Evolutionary conservation across 2,113 vertebrate genomes (phyloP).

Genomic region (Apteryx owenii): DNA sequence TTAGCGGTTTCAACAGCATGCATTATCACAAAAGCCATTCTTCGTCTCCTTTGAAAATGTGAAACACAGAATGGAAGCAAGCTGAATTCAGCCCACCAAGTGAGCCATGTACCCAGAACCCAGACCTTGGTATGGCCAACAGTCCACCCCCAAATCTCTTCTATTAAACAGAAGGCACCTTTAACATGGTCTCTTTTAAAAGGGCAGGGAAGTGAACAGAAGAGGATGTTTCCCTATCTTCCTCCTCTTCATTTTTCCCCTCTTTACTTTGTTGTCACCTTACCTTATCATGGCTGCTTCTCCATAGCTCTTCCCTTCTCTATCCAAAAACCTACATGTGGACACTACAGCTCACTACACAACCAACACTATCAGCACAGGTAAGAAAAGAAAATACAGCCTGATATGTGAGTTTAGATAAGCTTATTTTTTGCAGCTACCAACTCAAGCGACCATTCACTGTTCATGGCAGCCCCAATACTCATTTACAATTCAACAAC

Average conservation of each 20-base stretch:
- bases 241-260: too few species aligned
- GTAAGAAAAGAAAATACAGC: neutral
- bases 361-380: neutral
- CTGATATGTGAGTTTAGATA: neutral
- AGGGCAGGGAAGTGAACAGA: neutral
- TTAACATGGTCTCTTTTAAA: neutral
- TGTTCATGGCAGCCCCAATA: neutral
- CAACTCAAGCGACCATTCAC: neutral
- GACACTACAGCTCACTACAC: neutral
- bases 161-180: neutral
- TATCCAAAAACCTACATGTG: neutral
- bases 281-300: neutral
- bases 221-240: neutral
- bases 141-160: neutral
- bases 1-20: neutral
- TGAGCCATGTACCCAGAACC: neutral
- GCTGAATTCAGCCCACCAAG: neutral
- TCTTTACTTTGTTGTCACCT: neutral
- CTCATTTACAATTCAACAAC: neutral
- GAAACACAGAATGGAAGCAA: neutral
- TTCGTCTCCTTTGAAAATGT: rapidly evolving
- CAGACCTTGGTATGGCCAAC: neutral
- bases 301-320: neutral
- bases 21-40: neutral
- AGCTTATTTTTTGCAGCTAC: neutral